A percentile compares a stretch with the other conserved stretches of the same genome.
Conservation (phyloP, 2,797 vertebrate genomes). For the Acrossocheilus fasciatus region DNA sequence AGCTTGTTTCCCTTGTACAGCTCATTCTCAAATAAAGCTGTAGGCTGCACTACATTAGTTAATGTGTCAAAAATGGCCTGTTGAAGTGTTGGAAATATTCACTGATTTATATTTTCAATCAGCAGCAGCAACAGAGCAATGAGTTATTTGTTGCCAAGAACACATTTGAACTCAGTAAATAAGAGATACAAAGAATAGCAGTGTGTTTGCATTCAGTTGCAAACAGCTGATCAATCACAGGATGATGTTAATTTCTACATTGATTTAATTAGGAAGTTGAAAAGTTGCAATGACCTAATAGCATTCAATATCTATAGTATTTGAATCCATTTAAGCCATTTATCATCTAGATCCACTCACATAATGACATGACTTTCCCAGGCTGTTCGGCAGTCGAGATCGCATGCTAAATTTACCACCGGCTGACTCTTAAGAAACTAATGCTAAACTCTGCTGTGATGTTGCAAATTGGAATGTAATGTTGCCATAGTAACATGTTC, state of each 20-base stretch:
- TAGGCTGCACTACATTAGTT: not conserved
- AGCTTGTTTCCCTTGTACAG: not conserved
- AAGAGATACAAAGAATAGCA: not conserved
- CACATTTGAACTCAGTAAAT: conserved; percentile 10
- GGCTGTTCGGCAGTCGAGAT: conserved; percentile 4
- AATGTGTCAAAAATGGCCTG: not conserved
- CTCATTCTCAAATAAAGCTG: not conserved
- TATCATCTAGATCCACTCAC: not conserved
- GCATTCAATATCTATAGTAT: not conserved
- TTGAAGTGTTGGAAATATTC: conserved; percentile 13
- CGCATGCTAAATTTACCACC: conserved; percentile 38
- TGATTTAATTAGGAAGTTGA: conserved; percentile 17
- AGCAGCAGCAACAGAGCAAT: conserved; percentile 2
- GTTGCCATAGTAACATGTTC: conserved; percentile 50
- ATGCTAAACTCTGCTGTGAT: conserved; percentile 36
- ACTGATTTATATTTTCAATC: not conserved
- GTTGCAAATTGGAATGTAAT: conserved; percentile 22
- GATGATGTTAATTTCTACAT: conserved; percentile 7
- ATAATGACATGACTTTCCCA: not conserved
- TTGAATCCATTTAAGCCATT: conserved; percentile 1
- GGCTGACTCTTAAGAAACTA: conserved; percentile 40
- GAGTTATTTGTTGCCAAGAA: not conserved
- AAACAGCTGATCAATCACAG: conserved; percentile 25
- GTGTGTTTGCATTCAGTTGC: not conserved
- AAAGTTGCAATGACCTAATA: conserved; percentile 7